A percentile compares a stretch with the other conserved stretches of the same genome.
Conservation (phyloP, 2,888 invertebrate species). For the Timandra comae region DNA sequence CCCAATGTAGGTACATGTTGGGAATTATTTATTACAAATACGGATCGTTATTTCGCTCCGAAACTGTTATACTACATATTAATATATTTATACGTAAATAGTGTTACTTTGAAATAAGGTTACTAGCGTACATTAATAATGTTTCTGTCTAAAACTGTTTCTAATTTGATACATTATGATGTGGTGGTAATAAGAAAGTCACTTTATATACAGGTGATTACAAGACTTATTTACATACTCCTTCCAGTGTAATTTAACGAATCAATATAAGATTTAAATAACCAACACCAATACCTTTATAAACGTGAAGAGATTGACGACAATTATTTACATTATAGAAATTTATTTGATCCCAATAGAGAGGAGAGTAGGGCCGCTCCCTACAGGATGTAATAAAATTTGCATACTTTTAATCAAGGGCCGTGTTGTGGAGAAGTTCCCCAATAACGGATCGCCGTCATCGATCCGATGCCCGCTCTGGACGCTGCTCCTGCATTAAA, state of each 20-base stretch:
- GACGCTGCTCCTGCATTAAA: conserved; percentile 54
- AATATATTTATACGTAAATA: too few species aligned
- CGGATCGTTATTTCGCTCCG: conserved; percentile 12
- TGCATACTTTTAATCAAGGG: conserved; percentile 79
- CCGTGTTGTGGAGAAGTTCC: conserved; percentile 77
- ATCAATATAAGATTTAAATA: conserved; percentile 16
- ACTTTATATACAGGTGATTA: too few species aligned
- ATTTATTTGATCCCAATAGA: conserved; percentile 35
- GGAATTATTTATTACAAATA: conserved; percentile 67
- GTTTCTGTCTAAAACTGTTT: too few species aligned
- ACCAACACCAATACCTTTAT: conserved; percentile 15
- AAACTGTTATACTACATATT: conserved; percentile 1
- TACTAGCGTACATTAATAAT: too few species aligned
- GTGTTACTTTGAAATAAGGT: too few species aligned
- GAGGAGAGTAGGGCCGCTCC: conserved; percentile 42
- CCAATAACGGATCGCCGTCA: conserved; percentile 73
- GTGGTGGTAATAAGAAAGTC: too few species aligned
- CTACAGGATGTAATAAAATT: conserved; percentile 74
- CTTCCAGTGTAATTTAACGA: background rate
- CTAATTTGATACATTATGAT: too few species aligned
- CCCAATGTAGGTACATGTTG: conserved; percentile 56
- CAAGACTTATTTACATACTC: too few species aligned
- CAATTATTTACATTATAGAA: conserved; percentile 36
- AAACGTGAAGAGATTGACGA: conserved; percentile 22
- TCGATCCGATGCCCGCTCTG: conserved; percentile 59